A percentile compares a stretch with the other conserved stretches of the same genome.
These are phyloP conservation scores for Hydriomena furcata DNA, from an alignment of 2,888 invertebrate genomes.

Conservation along the genomic window DNA sequence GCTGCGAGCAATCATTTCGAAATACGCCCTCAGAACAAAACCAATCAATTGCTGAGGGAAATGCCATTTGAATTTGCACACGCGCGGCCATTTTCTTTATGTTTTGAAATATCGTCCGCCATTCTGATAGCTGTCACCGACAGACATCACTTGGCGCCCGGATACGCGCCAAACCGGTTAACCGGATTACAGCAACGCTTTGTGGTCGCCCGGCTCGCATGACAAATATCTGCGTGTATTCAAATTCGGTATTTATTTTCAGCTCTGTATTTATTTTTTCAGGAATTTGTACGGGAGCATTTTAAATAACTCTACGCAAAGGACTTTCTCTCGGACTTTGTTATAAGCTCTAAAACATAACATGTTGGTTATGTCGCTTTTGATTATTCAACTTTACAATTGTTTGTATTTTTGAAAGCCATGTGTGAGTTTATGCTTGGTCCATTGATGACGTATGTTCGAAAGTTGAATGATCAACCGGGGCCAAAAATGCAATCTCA, in stretches of 20 bases:
- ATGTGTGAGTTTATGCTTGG: too few species aligned
- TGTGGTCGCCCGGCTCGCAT: constrained; percentile 51
- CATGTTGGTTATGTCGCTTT: not conserved
- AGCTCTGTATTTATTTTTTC: constrained; percentile 25
- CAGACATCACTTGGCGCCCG: constrained; percentile 51
- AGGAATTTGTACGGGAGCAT: constrained; percentile 36
- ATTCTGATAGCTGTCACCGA: constrained; percentile 45
- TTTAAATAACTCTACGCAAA: constrained; percentile 37
- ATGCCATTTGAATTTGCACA: constrained; percentile 27
- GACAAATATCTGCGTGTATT: constrained; percentile 50
- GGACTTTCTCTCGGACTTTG: constrained; percentile 26
- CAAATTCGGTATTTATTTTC: constrained; percentile 46
- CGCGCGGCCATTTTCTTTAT: constrained; percentile 29
- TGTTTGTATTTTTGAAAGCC: too few species aligned
- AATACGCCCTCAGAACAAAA: constrained; percentile 15
- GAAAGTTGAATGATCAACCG: too few species aligned
- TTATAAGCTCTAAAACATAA: not conserved
- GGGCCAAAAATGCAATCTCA: too few species aligned
- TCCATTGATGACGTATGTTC: too few species aligned
- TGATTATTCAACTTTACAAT: not conserved
- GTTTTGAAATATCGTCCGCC: constrained; percentile 33
- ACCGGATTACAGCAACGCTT: constrained; percentile 61
- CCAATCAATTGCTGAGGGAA: constrained; percentile 22
- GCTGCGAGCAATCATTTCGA: constrained; percentile 9
- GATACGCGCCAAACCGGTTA: constrained; percentile 58